These are phyloP conservation scores for Tenthredo notha DNA, from an alignment of 2,888 invertebrate species.

Conservation along the genomic window DNA sequence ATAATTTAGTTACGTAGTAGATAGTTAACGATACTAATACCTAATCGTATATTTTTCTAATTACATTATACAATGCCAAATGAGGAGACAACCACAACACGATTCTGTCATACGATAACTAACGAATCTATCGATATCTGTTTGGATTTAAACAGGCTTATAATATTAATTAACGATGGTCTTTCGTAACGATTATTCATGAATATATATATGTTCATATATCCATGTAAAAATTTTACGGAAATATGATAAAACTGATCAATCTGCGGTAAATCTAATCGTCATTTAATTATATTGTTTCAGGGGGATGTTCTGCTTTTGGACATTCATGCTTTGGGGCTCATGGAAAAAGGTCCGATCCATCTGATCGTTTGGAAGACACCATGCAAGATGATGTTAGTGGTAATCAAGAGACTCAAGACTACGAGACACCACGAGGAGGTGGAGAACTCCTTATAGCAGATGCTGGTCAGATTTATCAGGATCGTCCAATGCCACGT, in stretches of 20 bases:
- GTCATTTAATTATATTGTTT: constrained; percentile 63
- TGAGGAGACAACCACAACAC: background rate
- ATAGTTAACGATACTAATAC: background rate
- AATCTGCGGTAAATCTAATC: background rate
- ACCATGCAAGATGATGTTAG: constrained; percentile 8
- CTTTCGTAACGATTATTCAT: background rate
- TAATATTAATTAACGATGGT: background rate
- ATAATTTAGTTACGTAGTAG: background rate
- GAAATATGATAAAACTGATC: background rate
- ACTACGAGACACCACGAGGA: constrained; percentile 34
- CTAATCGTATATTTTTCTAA: background rate
- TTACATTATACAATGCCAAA: background rate
- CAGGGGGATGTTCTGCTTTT: constrained; percentile 86
- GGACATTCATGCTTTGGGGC: constrained; percentile 89
- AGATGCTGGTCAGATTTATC: constrained; percentile 34
- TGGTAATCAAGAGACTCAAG: constrained; percentile 44
- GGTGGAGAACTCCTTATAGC: constrained; percentile 43
- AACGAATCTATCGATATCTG: background rate
- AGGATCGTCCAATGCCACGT: constrained; percentile 50
- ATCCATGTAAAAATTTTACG: background rate
- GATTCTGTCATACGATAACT: background rate
- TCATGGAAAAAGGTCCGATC: constrained; percentile 84
- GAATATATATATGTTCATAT: background rate
- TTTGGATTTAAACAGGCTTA: background rate
- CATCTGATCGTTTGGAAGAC: constrained; percentile 75